phyloP scores from a whole-genome alignment of 2,888 invertebrate genomes.

The Toxonevra muliebris region DNA sequence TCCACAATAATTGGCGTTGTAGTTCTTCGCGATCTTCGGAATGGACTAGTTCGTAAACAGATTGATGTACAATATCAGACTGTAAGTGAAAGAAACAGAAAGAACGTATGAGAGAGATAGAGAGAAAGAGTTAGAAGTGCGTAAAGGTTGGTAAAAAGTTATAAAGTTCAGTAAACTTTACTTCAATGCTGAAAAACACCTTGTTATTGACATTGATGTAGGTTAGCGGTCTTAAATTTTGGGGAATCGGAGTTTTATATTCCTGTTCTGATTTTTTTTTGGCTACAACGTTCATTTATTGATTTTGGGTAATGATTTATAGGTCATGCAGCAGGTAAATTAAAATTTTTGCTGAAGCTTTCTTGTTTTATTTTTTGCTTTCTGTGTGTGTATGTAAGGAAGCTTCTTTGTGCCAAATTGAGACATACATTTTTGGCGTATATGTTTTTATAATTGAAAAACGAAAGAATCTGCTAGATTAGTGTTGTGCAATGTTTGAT shows the following conservation, averaged over 20 bases:
- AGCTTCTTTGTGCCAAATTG: conserved; percentile 53
- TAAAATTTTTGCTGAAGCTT: conserved; percentile 52
- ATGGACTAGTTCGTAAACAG: conserved; percentile 98
- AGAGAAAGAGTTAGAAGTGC: too few relatives aligned
- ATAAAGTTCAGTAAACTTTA: background rate
- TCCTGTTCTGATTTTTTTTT: conserved; percentile 35
- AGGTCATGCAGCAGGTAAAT: conserved; percentile 58
- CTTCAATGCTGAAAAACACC: background rate
- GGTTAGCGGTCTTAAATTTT: conserved; percentile 29
- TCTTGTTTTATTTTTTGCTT: background rate
- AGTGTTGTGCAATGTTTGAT: background rate
- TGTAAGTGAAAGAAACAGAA: conserved; percentile 65
- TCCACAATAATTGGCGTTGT: conserved; percentile 94
- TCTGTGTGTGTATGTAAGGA: background rate
- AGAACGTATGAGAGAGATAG: too few relatives aligned
- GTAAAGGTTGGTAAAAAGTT: background rate
- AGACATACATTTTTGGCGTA: conserved; percentile 58
- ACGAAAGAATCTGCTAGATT: background rate
- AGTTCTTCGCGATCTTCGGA: conserved; percentile 98
- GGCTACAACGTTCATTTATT: conserved; percentile 26
- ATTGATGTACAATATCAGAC: conserved; percentile 99
- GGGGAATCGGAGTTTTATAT: conserved; percentile 15
- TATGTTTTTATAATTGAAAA: background rate
- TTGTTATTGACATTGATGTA: background rate
- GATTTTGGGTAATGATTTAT: conserved; percentile 45